These are phyloP conservation scores for Danionella dracula DNA, from an alignment of 2,797 vertebrate species.

Conservation along the genomic window DNA sequence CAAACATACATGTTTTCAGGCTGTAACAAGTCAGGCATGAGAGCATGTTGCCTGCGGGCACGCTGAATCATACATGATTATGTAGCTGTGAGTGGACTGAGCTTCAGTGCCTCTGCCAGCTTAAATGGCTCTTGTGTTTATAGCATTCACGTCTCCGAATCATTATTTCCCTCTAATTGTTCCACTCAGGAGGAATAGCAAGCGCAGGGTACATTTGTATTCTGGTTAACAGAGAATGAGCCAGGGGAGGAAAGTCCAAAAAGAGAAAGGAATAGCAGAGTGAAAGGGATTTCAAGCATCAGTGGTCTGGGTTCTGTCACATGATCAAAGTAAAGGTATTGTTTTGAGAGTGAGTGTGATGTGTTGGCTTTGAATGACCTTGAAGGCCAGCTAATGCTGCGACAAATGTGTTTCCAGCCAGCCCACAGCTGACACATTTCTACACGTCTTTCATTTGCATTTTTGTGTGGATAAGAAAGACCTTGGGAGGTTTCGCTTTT, in stretches of 20 bases:
- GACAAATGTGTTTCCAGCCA: too few species aligned
- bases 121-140: constrained; percentile 8
- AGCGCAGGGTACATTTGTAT: constrained; percentile 8
- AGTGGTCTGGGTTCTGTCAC: background rate
- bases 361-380: background rate
- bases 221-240: constrained; percentile 14
- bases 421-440: background rate
- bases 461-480: background rate
- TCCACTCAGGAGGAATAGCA: constrained; percentile 18
- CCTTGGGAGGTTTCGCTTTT: constrained; percentile 21
- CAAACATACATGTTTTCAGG: background rate
- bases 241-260: background rate
- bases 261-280: background rate
- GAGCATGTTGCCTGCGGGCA: constrained; percentile 27
- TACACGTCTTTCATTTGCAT: constrained; percentile 18
- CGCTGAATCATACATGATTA: constrained; percentile 48
- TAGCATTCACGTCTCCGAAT: constrained; percentile 20
- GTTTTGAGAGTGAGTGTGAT: constrained; percentile 1
- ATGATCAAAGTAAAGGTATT: background rate
- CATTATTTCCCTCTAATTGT: constrained; percentile 22
- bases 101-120: constrained; percentile 11
- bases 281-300: constrained; percentile 9
- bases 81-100: constrained; percentile 12
- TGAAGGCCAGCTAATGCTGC: too few species aligned
- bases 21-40: constrained; percentile 26